Base-by-base conservation (phyloP, 2,888 invertebrate species). In the Hololepta plana region DNA sequence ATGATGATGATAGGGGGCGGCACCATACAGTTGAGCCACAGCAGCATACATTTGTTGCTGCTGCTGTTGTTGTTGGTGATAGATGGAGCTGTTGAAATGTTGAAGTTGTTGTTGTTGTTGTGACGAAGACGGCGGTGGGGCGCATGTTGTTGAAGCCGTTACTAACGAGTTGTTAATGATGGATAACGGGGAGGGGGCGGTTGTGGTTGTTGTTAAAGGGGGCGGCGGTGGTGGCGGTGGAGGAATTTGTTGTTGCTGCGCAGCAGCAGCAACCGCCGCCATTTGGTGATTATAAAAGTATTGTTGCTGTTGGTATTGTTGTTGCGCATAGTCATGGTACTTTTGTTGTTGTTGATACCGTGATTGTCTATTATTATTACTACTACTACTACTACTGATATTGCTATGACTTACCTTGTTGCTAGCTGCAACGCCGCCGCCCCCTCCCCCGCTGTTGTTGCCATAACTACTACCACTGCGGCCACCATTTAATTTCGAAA, bases 401-500 rank as follows among this genome's bases (percentile, higher is more conserved):
- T 31, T 40, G 31, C 31, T 32, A 33, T 41, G 35, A 44, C 52
- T 53, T 50, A 52, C 52, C 52, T 53, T 52, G 36, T 36, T 42
- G 38, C 47, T 49, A 16, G 52, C 49, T n/a, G n/a, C n/a, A n/a
- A n/a, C n/a, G n/a, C n/a, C n/a, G n/a, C n/a, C n/a, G n/a, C n/a
- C n/a, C 34, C 47, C 50, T 32, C 50, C 43, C 26, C 52, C 52
- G 38, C 51, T 53, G 32, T 50, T 51, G 38, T 50, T 47, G 19
- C 40, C 32, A n/a, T 44, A 46, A 32, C 38, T 42, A 32, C 39
- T 24, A 12, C 35, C 33, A 26, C 33, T 37, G 31, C 38, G 35
- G 32, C 39, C 45, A n/a, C n/a, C n/a, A n/a, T n/a, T n/a, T 15
- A 43, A 38, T 32, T 47, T 51, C 20, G 44, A 32, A 12, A 44